Base-by-base conservation (phyloP, 2,113 vertebrate genomes). In the Mus pahari region DNA sequence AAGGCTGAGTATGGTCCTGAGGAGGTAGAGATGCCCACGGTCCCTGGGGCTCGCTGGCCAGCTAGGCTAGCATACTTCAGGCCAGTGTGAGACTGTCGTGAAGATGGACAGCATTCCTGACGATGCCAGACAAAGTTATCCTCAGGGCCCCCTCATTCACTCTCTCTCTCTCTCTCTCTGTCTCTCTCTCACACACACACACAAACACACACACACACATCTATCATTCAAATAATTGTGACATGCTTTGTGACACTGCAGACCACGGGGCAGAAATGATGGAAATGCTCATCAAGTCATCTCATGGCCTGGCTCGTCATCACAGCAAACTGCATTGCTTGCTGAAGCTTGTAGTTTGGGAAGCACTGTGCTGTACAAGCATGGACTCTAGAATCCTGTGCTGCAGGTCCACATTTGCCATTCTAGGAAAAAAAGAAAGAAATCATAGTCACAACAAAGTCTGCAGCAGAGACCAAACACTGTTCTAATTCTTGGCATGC, bases 351-450 rank as follows among this genome's bases (percentile, higher is more conserved):
- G 77, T 79, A 22, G 22, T 36, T 55, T 22, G 77, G 19, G 20
- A 81, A 60, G 39, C 36, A 7, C 78, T 13, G 36, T 53, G 2
- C 33, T 7, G 33, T 50, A 13, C 20, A 13, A n/a, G 20, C 36
- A 1, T 26, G 53, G 36, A 20, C 53, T n/a, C 19, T 82, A 36
- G 36, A 39, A 82, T 26, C 39, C 53, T 60, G 10, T 39, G 36
- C 36, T 58, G 53, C 39, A 13, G 79, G 53, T 14, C 20, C 20
- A 33, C 20, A 2, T 20, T 58, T 58, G 55, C 53, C 24, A 7
- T 55, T 58, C 36, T 14, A 53, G 0, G 0, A 36, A 3, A 50
- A 1, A 36, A 3, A 50, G 1, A 28, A n/a, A 58, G 5, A 58
- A 58, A 26, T 39, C 53, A 60, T 26, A 82, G 36, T n/a, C 20